Base-by-base conservation (phyloP, 2,113 vertebrate genomes). In the Pseudopipra pipra region DNA sequence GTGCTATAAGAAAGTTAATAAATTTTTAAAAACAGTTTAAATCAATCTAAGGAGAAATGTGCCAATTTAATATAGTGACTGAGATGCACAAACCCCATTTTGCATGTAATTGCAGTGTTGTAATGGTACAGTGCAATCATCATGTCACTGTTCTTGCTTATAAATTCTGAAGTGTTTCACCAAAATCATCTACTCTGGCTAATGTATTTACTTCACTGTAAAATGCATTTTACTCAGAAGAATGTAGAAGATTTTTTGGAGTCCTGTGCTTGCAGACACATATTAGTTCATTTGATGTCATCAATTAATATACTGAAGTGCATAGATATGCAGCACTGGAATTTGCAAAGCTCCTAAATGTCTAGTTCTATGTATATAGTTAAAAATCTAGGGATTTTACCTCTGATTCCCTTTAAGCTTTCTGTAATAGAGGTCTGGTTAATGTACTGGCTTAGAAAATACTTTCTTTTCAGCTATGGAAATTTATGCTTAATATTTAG, bases 151-250 rank as follows among this genome's bases (percentile, higher is more conserved):
- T 46, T 78, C 30, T 71, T 54, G 20, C 43, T 76, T 71, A 80
- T n/a, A 76, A 80, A 95, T 79, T 83, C 35, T 82, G 68, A 80
- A 76, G 23, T n/a, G 43, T 88, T 96, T 91, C 33, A 71, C 30
- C 39, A n/a, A 73, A 85, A 66, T 62, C 8, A 41, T 77, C 43
- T 71, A 62, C 33, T 80, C n/a, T 65, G 66, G 39, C 19, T 35
- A 90, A 21, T 49, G 5, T 35, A 63, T 90, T 90, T 78, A 62
- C 21, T 77, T 81, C 41, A n/a, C 27, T 86, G 35, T 77, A 86
- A 89, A 88, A 86, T 58, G 67, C 1, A 25, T 67, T 96, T 91
- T 59, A 35, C 41, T 76, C 6, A 31, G 41, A 81, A 91, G 54
- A 87, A 90, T 56, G 43, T 28, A 46, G 33, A 59, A 51, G 41